Percentiles rank a stretch among this genome's conserved stretches.
phyloP scores from a whole-genome alignment of 2,113 vertebrate species.

The Paramormyrops kingsleyae region DNA sequence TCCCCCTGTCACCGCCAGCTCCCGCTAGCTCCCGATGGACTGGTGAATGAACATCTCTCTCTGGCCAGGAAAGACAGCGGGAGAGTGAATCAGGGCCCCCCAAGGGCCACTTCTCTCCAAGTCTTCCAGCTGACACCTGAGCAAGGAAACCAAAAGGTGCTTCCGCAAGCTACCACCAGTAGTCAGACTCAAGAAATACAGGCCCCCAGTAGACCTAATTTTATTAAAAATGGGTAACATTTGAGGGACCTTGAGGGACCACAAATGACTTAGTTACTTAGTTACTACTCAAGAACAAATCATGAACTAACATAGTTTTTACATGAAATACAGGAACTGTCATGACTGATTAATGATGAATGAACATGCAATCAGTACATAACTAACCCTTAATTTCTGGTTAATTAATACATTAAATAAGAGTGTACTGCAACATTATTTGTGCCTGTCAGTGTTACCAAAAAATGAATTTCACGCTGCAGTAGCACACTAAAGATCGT shows the following conservation, averaged over 20 bases:
- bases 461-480: not conserved
- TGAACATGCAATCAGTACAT: not conserved
- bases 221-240: not conserved
- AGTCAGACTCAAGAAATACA: not conserved
- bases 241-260: not conserved
- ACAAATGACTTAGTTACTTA: not conserved
- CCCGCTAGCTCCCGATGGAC: conserved; percentile 71
- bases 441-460: not conserved
- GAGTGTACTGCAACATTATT: not conserved
- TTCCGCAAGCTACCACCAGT: not conserved
- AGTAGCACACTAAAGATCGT: not conserved
- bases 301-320: not conserved
- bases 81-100: conserved; percentile 5
- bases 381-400: not conserved
- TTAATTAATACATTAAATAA: not conserved
- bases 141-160: conserved; percentile 46
- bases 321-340: not conserved
- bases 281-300: not conserved
- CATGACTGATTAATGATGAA: not conserved
- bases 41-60: conserved; percentile 77
- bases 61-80: conserved; percentile 26
- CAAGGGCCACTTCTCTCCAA: conserved; percentile 54
- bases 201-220: not conserved
- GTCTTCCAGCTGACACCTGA: conserved; percentile 48
- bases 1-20: conserved; percentile 71